A percentile compares a stretch with the other conserved stretches of the same genome.
phyloP scores from a whole-genome alignment of 1,140 invertebrate species.

The Steinernema feltiae region DNA sequence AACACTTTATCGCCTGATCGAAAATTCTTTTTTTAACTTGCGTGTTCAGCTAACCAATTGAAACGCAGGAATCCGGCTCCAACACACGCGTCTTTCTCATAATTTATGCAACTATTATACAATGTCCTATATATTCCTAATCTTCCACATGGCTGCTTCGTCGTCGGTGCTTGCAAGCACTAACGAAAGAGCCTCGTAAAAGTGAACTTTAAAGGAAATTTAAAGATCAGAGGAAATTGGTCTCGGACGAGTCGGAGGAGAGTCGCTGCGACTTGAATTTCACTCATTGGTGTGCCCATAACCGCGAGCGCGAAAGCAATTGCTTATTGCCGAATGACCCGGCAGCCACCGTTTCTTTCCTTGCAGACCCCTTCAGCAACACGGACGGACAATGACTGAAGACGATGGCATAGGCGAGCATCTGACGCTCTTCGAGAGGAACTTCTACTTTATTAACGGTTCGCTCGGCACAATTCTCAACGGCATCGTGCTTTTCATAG shows the following conservation, averaged over 20 bases:
- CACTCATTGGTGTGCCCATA: constrained; percentile 11
- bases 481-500: constrained; percentile 47
- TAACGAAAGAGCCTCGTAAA: not conserved
- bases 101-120: not conserved
- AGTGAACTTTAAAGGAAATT: constrained; percentile 10
- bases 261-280: constrained; percentile 3
- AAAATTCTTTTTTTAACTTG: too few species aligned
- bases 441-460: constrained; percentile 45
- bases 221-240: constrained; percentile 8
- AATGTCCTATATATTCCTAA: not conserved
- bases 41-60: too few species aligned
- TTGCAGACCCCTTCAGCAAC: not conserved
- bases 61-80: too few species aligned
- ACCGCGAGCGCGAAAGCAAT: not conserved
- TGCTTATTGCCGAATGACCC: not conserved
- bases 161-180: not conserved
- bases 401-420: constrained; percentile 20
- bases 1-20: not conserved
- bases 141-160: not conserved
- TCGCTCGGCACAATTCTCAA: constrained; percentile 45
- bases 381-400: not conserved
- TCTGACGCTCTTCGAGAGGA: constrained; percentile 38
- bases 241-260: constrained; percentile 3
- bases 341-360: not conserved
- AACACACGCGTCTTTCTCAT: too few species aligned